Evolutionary conservation across 2,888 invertebrate genomes (phyloP).

Genomic region (Leptogaster cylindrica): DNA sequence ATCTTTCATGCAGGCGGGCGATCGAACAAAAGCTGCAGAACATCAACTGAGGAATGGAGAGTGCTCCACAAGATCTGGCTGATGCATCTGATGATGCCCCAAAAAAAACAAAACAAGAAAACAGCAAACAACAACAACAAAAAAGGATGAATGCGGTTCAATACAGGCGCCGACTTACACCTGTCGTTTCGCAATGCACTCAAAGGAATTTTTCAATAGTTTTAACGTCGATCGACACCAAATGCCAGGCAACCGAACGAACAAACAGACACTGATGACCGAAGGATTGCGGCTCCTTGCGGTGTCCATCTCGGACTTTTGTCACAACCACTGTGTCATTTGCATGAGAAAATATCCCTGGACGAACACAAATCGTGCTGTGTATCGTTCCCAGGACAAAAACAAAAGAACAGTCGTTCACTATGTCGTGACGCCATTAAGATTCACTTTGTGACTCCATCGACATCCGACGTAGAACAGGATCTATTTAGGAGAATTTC

Average conservation of each 20-base stretch:
- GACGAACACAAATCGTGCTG: neutral
- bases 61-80: conserved; percentile 6
- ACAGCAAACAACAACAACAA: neutral
- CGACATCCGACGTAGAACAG: conserved; percentile 51
- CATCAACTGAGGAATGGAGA: neutral
- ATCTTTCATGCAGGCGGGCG: neutral
- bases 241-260: conserved; percentile 18
- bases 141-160: conserved; percentile 8
- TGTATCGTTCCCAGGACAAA: neutral
- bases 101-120: conserved; percentile 4
- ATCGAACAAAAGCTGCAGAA: conserved; percentile 2
- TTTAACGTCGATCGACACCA: conserved; percentile 23
- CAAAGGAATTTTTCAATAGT: conserved; percentile 48
- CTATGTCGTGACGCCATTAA: conserved; percentile 47
- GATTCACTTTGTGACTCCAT: conserved; percentile 49
- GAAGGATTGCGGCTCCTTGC: conserved; percentile 9
- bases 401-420: conserved; percentile 25
- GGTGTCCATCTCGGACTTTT: conserved; percentile 25
- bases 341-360: conserved; percentile 45
- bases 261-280: conserved; percentile 18
- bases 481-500: conserved; percentile 46
- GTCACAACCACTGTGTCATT: conserved; percentile 21
- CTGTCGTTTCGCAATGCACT: conserved; percentile 51
- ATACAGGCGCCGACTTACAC: conserved; percentile 52
- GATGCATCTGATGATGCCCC: conserved; percentile 17